phyloP scores from a whole-genome alignment of 2,113 vertebrate species.

The Ailuropoda melanoleuca region DNA sequence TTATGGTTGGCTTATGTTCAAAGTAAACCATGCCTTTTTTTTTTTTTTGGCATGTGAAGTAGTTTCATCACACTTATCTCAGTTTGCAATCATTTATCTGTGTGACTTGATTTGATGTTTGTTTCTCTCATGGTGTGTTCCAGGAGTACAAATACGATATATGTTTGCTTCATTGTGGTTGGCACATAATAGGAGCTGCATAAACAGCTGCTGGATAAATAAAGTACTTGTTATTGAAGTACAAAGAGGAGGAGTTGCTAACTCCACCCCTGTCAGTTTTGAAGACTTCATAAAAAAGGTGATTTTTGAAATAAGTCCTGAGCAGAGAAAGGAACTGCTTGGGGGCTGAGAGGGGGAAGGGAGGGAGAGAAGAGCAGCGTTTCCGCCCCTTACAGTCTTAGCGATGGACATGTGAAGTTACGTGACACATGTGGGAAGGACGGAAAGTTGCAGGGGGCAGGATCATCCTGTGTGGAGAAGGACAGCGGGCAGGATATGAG shows the following conservation, averaged over 20 bases:
- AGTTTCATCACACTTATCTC: slow-evolving; percentile 7
- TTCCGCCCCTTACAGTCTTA: background rate
- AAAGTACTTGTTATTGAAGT: background rate
- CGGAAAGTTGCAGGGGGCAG: background rate
- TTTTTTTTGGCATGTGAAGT: background rate
- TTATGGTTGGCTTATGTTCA: background rate
- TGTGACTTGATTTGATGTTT: slow-evolving; percentile 28
- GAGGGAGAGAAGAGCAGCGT: background rate
- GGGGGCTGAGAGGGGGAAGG: no score
- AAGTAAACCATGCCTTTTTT: background rate
- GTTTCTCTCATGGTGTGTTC: slow-evolving; percentile 15
- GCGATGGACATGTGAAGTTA: background rate
- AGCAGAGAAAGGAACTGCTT: background rate
- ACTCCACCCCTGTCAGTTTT: background rate
- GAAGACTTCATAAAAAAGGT: background rate
- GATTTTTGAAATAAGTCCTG: background rate
- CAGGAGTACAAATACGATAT: background rate
- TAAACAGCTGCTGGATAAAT: background rate
- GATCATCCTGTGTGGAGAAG: background rate
- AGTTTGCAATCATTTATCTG: slow-evolving; percentile 26
- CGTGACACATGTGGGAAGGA: background rate
- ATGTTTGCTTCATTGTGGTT: background rate
- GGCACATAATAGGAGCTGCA: background rate
- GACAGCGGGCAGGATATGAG: background rate
- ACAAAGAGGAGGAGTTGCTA: background rate